Conservation (phyloP, 2,113 vertebrate species). For the Percopsis transmontana region DNA sequence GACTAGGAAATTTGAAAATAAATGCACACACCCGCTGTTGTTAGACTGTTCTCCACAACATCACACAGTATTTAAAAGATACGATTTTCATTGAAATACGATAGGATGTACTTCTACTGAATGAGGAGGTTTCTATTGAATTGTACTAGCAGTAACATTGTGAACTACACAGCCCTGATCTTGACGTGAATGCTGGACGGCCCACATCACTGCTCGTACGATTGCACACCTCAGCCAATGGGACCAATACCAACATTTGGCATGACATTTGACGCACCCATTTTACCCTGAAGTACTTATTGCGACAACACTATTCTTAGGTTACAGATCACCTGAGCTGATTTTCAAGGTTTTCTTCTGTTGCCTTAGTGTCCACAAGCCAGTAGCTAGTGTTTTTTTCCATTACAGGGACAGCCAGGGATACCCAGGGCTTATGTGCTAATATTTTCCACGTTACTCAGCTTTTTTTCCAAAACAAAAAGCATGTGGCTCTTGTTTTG, state of each 20-base stretch:
- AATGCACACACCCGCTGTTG: too few relatives aligned
- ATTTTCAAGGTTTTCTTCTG: not conserved
- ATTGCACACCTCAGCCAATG: constrained; percentile 42
- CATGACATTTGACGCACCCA: constrained; percentile 31
- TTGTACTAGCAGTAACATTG: not conserved
- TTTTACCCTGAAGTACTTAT: constrained; percentile 25
- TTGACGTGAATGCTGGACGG: constrained; percentile 13
- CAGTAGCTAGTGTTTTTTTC: not conserved
- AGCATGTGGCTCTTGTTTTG: constrained; percentile 23
- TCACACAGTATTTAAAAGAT: too few relatives aligned
- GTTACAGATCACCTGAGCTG: not conserved
- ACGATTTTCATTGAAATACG: too few relatives aligned
- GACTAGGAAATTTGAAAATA: too few relatives aligned
- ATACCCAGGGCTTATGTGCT: constrained; percentile 11
- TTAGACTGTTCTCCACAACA: too few relatives aligned
- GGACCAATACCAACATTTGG: constrained; percentile 13
- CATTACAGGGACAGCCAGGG: constrained; percentile 4
- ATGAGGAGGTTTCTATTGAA: not conserved
- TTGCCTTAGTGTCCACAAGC: not conserved
- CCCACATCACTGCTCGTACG: constrained; percentile 1
- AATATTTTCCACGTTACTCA: constrained; percentile 20
- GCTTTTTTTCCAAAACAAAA: constrained; percentile 30
- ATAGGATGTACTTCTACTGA: too few relatives aligned
- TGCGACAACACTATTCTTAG: constrained; percentile 48
- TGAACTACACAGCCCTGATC: constrained; percentile 5